Evolutionary conservation across 1,140 invertebrate species (phyloP).

Genomic region (Elysia chlorotica): DNA sequence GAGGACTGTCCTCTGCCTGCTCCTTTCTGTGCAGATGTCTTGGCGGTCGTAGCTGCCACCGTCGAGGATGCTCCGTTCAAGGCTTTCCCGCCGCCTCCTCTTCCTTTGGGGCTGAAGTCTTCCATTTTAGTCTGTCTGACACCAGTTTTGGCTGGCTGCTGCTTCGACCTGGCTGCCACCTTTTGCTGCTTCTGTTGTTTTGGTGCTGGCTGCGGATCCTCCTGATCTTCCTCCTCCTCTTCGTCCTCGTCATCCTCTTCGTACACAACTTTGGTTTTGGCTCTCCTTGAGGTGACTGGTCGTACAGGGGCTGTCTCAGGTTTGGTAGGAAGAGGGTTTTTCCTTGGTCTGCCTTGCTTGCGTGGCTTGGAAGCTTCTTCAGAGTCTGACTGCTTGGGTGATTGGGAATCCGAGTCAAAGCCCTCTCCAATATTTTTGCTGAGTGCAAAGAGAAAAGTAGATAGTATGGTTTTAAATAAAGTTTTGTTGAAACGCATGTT

Average conservation of each 20-base stretch:
- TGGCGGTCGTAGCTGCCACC: conserved; percentile 12
- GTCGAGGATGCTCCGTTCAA: conserved; percentile 1
- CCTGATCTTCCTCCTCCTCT: neutral
- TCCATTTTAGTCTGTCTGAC: conserved; percentile 37
- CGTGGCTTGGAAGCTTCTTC: neutral
- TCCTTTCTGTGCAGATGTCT: too few relatives aligned
- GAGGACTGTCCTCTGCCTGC: too few relatives aligned
- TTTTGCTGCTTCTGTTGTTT: conserved; percentile 9
- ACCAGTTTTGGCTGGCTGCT: conserved; percentile 24
- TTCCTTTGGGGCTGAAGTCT: conserved; percentile 22
- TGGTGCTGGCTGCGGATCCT: neutral
- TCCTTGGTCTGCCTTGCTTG: conserved; percentile 3
- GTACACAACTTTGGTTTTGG: neutral
- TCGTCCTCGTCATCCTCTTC: neutral
- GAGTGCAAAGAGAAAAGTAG: too few relatives aligned
- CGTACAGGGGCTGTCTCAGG: neutral
- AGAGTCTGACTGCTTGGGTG: conserved; percentile 12
- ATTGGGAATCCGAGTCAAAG: conserved; percentile 23
- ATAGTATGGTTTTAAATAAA: too few relatives aligned
- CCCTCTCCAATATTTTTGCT: conserved; percentile 13
- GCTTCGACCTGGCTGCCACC: conserved; percentile 15
- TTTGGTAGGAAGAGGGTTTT: neutral
- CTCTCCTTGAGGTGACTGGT: neutral
- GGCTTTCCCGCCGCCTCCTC: conserved; percentile 18
- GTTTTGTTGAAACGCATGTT: too few relatives aligned